Conservation (phyloP, 2,113 vertebrate genomes). For the Chauna torquata region DNA sequence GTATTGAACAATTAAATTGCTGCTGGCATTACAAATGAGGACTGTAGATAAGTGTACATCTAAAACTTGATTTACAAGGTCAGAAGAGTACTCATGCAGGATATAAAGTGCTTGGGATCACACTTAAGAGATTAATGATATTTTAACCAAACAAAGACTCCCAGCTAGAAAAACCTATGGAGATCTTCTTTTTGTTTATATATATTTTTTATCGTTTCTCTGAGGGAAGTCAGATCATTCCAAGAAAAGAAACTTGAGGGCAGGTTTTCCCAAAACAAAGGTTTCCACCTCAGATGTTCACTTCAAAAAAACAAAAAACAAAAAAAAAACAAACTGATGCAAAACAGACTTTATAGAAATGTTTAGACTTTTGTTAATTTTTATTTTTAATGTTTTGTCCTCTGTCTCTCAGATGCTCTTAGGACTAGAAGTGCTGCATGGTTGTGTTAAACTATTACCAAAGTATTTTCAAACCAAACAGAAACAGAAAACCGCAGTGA, state of each 20-base stretch:
- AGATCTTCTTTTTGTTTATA: not conserved
- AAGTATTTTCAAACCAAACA: not conserved
- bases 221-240: not conserved
- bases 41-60: not conserved
- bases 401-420: not conserved
- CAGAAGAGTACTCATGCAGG: slow-evolving; percentile 42
- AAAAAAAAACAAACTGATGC: too few relatives aligned
- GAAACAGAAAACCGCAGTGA: not conserved
- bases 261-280: not conserved
- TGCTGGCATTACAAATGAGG: slow-evolving; percentile 26
- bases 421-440: not conserved
- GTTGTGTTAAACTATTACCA: not conserved
- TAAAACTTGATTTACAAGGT: slow-evolving; percentile 61
- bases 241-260: not conserved
- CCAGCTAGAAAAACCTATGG: not conserved
- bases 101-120: not conserved
- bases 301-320: not conserved
- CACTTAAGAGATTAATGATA: not conserved
- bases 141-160: not conserved
- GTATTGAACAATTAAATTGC: slow-evolving; percentile 58
- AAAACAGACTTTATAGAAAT: not conserved
- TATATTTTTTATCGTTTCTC: not conserved
- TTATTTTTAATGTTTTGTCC: not conserved
- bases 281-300: not conserved
- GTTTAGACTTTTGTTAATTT: not conserved